Evolutionary conservation across 2,888 invertebrate genomes (phyloP), one percentile per base, ranked within the genome.

Genomic region (Limnephilus rhombicus): DNA sequence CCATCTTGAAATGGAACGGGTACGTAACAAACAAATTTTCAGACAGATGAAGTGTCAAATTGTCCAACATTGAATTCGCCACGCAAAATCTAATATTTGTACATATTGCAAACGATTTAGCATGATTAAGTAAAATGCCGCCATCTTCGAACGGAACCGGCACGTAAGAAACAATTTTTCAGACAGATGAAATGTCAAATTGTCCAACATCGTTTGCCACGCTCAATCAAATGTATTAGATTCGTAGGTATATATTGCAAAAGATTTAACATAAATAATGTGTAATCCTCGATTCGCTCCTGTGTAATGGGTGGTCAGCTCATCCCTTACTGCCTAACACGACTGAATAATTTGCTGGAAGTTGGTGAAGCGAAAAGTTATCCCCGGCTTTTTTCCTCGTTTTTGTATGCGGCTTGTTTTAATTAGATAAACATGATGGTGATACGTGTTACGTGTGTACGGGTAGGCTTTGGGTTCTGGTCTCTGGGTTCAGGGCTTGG

Each of bases 401-500:
- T 87, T 87, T 87, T 87, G 53, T 87, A 87, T 88, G 53, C 68
- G 88, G 88, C 53, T 53, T 53, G 88, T 88, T 88, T 88, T 88
- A 88, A 88, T 88, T 88, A 68, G 88, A 87, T 88, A 88, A 88
- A 88, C 88, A 68, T 53, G 88, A 88, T 88, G 88, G 68, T 88
- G 45, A 37, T 86, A 45, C 45, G 86, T 86, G 86, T 86, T 68
- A 68, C 68, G 68, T n/a, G 24, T n/a, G 68, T n/a, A n/a, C 68
- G 68, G n/a, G 68, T 68, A 7, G 68, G n/a, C n/a, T 68, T 18
- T 9, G 68, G 68, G 68, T n/a, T 68, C n/a, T 68, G 68, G 9
- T 68, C 24, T 68, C 24, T 68, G 68, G 68, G 24, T n/a, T 7
- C 68, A 1, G 68, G n/a, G 68, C 24, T 4, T 9, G n/a, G n/a